Conservation (phyloP, 2,888 invertebrate species). For the Cephus pulcher region DNA sequence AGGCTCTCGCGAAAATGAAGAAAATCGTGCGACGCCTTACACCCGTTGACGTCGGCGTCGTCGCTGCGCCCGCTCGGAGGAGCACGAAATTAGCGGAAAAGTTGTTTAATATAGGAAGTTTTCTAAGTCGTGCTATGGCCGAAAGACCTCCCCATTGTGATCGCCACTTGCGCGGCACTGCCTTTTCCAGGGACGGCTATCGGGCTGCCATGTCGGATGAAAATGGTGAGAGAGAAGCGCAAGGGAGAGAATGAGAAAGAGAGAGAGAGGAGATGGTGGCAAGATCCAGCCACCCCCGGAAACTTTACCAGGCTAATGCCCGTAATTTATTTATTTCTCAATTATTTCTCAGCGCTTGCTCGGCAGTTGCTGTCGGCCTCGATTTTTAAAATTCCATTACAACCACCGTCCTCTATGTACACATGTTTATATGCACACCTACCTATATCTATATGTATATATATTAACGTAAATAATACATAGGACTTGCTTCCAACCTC, state of each 20-base stretch:
- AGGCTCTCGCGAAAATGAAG: too few species aligned
- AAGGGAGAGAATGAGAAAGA: too few species aligned
- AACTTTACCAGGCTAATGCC: constrained; percentile 41
- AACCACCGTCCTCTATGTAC: background rate
- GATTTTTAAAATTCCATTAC: constrained; percentile 23
- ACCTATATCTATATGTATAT: background rate
- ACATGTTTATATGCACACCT: too few species aligned
- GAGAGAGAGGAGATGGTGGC: too few species aligned
- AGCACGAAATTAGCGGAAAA: constrained; percentile 52
- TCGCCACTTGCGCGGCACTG: constrained; percentile 35
- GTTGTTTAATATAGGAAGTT: constrained; percentile 58
- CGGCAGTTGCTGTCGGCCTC: constrained; percentile 10
- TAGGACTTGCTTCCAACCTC: too few species aligned
- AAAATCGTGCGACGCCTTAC: too few species aligned
- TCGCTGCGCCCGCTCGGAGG: constrained; percentile 12
- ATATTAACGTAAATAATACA: too few species aligned
- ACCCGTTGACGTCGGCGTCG: too few species aligned
- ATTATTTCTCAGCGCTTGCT: constrained; percentile 41
- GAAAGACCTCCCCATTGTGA: constrained; percentile 36
- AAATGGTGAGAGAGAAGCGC: too few species aligned
- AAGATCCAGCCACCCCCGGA: constrained; percentile 14
- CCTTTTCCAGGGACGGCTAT: background rate
- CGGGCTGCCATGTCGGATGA: too few species aligned
- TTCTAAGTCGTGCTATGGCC: constrained; percentile 22
- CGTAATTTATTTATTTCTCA: constrained; percentile 55